These are phyloP conservation scores for Ceratosolen fusciceps DNA, from an alignment of 1,140 invertebrate genomes.

Conservation along the genomic window DNA sequence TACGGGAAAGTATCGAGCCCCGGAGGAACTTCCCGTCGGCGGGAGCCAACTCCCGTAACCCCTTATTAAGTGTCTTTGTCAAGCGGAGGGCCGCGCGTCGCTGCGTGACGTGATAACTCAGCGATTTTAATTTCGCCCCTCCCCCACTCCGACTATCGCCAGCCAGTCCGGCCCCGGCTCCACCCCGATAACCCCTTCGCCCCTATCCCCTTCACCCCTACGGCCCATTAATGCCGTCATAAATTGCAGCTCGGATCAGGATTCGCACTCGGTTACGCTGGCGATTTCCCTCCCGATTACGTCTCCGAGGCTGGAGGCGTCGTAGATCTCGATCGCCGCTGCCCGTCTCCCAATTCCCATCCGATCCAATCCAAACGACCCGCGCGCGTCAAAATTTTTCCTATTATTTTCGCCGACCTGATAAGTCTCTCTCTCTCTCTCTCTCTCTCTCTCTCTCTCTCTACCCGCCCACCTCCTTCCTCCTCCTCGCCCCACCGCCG, in stretches of 20 bases:
- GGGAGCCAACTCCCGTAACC: neutral
- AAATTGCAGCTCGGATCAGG: slow-evolving; percentile 51
- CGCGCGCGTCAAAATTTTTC: too few relatives aligned
- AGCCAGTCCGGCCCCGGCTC: neutral
- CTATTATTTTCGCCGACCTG: too few relatives aligned
- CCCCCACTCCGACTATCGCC: neutral
- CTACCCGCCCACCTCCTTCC: too few relatives aligned
- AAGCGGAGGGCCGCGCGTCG: neutral
- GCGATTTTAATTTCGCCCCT: slow-evolving; percentile 47
- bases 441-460: too few relatives aligned
- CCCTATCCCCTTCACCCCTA: too few relatives aligned
- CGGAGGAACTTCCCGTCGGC: neutral
- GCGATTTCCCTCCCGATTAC: neutral
- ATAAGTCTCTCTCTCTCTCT: too few relatives aligned
- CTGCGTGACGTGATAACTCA: slow-evolving; percentile 46
- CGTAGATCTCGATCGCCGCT: too few relatives aligned
- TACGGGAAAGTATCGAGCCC: neutral
- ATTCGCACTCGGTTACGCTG: slow-evolving; percentile 55
- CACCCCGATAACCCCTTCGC: too few relatives aligned
- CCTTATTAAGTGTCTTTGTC: slow-evolving; percentile 28
- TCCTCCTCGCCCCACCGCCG: too few relatives aligned
- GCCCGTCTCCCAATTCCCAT: too few relatives aligned
- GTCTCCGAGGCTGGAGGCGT: neutral
- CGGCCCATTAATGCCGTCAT: slow-evolving; percentile 47
- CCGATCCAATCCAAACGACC: too few relatives aligned